Evolutionary conservation across 2,888 invertebrate genomes (phyloP).

Genomic region (Nomada fabriciana): DNA sequence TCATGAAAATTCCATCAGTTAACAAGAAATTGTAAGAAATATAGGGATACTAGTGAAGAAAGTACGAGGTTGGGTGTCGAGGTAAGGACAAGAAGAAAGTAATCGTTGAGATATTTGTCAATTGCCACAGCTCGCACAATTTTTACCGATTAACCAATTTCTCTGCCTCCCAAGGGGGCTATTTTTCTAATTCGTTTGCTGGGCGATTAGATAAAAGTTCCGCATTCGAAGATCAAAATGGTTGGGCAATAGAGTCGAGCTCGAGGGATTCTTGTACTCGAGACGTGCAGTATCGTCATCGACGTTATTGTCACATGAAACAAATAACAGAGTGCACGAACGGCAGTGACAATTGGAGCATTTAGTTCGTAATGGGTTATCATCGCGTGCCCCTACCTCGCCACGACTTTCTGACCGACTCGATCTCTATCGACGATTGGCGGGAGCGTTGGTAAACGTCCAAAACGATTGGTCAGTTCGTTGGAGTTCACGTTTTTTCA

Average conservation of each 20-base stretch:
- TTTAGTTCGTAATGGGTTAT: conserved; percentile 72
- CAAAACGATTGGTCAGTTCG: conserved; percentile 63
- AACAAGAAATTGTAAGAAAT: no score
- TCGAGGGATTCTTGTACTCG: not conserved
- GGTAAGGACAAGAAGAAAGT: no score
- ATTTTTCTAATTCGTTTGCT: not conserved
- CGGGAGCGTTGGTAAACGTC: conserved; percentile 30
- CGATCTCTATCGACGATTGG: conserved; percentile 53
- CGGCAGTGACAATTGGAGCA: conserved; percentile 68
- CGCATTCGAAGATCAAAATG: not conserved
- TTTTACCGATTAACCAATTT: conserved; percentile 5
- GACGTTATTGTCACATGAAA: conserved; percentile 35
- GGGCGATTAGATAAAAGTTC: not conserved
- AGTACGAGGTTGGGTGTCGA: no score
- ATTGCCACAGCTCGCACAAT: no score
- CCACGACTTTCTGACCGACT: conserved; percentile 17
- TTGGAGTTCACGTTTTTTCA: conserved; percentile 53
- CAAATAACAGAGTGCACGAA: conserved; percentile 42
- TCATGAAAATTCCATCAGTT: no score
- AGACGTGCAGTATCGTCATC: not conserved
- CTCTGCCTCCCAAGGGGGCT: no score
- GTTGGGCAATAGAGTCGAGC: not conserved
- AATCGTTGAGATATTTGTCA: no score
- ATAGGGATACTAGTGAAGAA: no score
- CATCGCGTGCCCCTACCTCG: conserved; percentile 60